Evolutionary conservation across 2,797 vertebrate species (phyloP).

Genomic region (Delichon dasypus): DNA sequence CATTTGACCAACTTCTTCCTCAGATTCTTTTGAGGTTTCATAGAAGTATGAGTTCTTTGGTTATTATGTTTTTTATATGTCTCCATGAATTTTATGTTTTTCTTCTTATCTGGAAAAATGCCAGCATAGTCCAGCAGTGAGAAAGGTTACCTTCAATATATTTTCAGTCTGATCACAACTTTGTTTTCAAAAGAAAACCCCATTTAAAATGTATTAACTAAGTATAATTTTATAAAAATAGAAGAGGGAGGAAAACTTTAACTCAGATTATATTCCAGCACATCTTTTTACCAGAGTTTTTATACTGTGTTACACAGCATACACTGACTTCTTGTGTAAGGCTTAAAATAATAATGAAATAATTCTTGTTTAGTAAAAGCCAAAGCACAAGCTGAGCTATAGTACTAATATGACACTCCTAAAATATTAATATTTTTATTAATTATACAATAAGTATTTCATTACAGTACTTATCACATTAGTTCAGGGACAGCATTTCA

Average conservation of each 20-base stretch:
- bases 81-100: background rate
- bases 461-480: constrained; percentile 46
- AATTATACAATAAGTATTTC: constrained; percentile 31
- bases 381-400: background rate
- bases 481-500: constrained; percentile 27
- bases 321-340: background rate
- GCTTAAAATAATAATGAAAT: constrained; percentile 41
- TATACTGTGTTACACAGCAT: background rate
- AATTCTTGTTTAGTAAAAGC: background rate
- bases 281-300: background rate
- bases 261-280: background rate
- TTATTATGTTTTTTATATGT: background rate
- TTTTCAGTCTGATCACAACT: background rate
- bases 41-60: background rate
- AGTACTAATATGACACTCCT: constrained; percentile 1
- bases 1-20: background rate
- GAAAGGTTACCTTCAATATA: background rate
- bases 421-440: background rate
- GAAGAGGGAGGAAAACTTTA: background rate
- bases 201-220: background rate
- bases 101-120: background rate
- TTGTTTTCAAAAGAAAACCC: background rate
- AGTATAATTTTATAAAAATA: background rate
- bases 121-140: background rate
- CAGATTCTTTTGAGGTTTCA: background rate